Conservation (phyloP, 2,797 vertebrate genomes). For the Thaleichthys pacificus region DNA sequence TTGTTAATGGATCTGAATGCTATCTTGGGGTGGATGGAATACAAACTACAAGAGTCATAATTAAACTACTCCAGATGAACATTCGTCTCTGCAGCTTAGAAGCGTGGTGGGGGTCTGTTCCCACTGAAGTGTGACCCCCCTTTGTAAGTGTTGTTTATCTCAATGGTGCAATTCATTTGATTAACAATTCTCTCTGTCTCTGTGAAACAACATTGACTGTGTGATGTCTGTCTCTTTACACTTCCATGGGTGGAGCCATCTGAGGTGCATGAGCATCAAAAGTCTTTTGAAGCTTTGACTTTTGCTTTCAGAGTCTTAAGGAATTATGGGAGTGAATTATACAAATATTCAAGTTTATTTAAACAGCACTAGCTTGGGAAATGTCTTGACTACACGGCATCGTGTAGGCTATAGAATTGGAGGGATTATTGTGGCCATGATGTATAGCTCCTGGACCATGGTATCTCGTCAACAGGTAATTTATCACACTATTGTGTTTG, state of each 20-base stretch:
- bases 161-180: slow-evolving; percentile 3
- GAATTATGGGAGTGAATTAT: no score
- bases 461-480: background rate
- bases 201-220: background rate
- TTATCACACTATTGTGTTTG: background rate
- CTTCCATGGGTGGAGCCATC: background rate
- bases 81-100: slow-evolving; percentile 24
- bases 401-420: background rate
- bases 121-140: background rate
- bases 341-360: background rate
- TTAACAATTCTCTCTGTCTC: slow-evolving; percentile 2
- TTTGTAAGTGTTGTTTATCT: background rate
- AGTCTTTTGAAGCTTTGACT: background rate
- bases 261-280: background rate
- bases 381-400: background rate
- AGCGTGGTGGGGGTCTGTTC: background rate
- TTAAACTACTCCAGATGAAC: slow-evolving; percentile 2
- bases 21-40: slow-evolving; percentile 6
- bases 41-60: background rate
- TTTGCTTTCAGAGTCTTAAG: background rate
- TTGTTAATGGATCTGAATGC: slow-evolving; percentile 10
- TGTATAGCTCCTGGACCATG: background rate
- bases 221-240: background rate
- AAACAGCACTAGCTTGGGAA: background rate
- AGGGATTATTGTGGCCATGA: background rate